These are phyloP conservation scores for Antigone vipio DNA, from an alignment of 2,113 vertebrate species.

Conservation along the genomic window DNA sequence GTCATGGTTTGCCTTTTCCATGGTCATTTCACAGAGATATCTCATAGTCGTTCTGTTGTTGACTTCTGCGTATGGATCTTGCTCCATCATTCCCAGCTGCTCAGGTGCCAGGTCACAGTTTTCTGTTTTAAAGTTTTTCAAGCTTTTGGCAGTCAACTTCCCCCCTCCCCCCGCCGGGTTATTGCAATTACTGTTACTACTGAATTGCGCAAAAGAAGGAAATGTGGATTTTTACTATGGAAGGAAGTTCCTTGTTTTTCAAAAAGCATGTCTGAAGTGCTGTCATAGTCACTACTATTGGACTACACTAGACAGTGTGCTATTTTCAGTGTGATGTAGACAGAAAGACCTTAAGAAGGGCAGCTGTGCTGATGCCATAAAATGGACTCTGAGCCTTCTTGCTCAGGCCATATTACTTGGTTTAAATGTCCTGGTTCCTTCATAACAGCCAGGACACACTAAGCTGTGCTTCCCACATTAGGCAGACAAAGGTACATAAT, in stretches of 20 bases:
- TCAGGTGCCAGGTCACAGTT: background rate
- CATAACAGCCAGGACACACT: background rate
- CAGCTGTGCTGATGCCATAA: background rate
- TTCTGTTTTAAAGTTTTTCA: background rate
- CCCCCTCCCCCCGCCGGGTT: rapidly evolving
- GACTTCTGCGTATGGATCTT: background rate
- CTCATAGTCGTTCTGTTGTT: background rate
- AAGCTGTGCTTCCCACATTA: background rate
- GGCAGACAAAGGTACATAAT: background rate
- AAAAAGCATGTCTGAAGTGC: background rate
- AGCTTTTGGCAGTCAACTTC: background rate
- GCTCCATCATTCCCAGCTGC: background rate
- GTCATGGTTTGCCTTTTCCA: background rate
- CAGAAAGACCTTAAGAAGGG: background rate
- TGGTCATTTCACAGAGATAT: background rate
- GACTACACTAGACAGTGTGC: background rate
- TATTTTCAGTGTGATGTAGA: background rate
- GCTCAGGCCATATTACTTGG: background rate
- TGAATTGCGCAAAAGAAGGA: background rate
- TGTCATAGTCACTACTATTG: background rate
- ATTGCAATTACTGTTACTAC: background rate
- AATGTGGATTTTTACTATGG: background rate
- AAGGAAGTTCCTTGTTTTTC: background rate
- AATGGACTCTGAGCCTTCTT: background rate
- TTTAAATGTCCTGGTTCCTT: background rate